Evolutionary conservation across 2,888 invertebrate species (phyloP).

Genomic region (Strigamia transsilvanica): DNA sequence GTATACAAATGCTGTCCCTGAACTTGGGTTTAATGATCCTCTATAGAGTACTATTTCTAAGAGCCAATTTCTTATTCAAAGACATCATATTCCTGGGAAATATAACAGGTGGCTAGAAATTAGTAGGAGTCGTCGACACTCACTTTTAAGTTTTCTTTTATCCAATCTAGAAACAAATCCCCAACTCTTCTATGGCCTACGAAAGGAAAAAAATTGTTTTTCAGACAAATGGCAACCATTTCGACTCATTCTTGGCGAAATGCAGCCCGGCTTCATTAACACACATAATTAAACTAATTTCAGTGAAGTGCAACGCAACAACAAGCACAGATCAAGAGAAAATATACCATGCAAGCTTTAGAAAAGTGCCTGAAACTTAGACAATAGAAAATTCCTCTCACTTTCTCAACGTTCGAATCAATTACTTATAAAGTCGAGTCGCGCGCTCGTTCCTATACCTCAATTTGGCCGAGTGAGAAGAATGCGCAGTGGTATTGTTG

Average conservation of each 20-base stretch:
- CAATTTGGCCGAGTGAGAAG: too few relatives aligned
- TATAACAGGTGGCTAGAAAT: conserved; percentile 29
- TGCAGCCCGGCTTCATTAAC: conserved; percentile 20
- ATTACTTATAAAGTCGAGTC: too few relatives aligned
- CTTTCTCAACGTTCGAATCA: neutral
- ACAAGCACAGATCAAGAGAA: neutral
- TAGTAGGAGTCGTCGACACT: neutral
- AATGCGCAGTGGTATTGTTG: too few relatives aligned
- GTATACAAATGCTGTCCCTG: neutral
- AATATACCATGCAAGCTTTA: neutral
- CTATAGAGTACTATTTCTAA: neutral
- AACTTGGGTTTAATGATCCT: neutral
- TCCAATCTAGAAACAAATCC: conserved; percentile 4
- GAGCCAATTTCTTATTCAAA: neutral
- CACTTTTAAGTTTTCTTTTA: conserved; percentile 20
- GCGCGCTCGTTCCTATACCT: too few relatives aligned
- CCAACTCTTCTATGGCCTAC: neutral
- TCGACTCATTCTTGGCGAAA: neutral
- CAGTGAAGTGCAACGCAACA: conserved; percentile 17
- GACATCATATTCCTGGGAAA: neutral
- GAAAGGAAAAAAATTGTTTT: neutral
- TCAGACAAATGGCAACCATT: conserved; percentile 3
- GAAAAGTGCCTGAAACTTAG: neutral
- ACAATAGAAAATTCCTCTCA: neutral
- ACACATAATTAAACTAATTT: conserved; percentile 30